Conservation (phyloP, 2,113 vertebrate species). For the Pachycephala philippinensis region DNA sequence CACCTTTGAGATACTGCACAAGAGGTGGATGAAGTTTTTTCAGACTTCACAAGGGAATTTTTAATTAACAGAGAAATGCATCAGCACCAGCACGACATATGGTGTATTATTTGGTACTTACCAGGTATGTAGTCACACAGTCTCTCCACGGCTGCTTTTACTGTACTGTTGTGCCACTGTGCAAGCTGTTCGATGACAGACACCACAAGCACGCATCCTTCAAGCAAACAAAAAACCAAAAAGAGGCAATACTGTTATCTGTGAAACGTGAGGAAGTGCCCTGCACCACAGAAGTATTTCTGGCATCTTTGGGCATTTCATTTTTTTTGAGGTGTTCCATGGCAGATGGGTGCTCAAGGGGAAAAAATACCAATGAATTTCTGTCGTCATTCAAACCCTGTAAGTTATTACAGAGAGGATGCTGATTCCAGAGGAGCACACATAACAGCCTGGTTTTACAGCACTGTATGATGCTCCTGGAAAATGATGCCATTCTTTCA, state of each 20-base stretch:
- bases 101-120: neutral
- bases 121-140: slow-evolving; percentile 77
- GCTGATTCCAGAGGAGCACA: neutral
- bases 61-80: neutral
- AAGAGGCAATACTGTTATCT: accelerated
- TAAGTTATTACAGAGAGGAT: neutral
- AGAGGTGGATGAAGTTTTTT: neutral
- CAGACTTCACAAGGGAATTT: neutral
- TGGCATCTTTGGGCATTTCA: neutral
- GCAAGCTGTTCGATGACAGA: slow-evolving; percentile 74
- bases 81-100: neutral
- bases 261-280: neutral
- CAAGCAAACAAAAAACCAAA: neutral
- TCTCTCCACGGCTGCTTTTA: slow-evolving; percentile 57
- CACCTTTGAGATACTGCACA: neutral
- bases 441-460: neutral
- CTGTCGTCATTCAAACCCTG: neutral
- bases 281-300: neutral
- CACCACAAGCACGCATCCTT: slow-evolving; percentile 72
- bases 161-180: slow-evolving; percentile 72
- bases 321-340: neutral
- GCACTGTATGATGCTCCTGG: neutral
- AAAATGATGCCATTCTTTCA: neutral
- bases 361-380: neutral
- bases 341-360: neutral